phyloP scores from a whole-genome alignment of 2,113 vertebrate genomes.

The Nettapus auritus region DNA sequence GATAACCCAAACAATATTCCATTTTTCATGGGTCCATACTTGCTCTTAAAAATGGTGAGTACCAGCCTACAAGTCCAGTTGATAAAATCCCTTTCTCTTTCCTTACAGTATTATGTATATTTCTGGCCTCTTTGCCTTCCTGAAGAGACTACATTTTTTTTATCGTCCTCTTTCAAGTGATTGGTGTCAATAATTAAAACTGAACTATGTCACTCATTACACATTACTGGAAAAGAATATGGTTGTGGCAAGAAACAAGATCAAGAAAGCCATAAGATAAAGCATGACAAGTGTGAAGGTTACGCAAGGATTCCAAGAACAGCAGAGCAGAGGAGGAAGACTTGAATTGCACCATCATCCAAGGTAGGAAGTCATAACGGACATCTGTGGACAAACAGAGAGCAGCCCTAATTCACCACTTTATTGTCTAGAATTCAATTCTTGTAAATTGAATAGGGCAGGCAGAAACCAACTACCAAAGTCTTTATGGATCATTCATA shows the following conservation, averaged over 20 bases:
- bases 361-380: not conserved
- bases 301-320: not conserved
- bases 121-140: not conserved
- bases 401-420: not conserved
- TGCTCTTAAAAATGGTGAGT: not conserved
- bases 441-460: not conserved
- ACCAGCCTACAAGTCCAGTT: not conserved
- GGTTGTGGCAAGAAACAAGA: not conserved
- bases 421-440: not conserved
- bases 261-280: not conserved
- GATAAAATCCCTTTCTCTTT: not conserved
- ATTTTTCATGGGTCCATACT: not conserved
- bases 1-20: not conserved
- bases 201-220: not conserved
- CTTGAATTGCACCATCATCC: not conserved
- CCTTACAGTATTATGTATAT: not conserved
- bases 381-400: not conserved
- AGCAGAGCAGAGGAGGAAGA: not conserved
- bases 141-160: not conserved
- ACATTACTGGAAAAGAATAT: not conserved
- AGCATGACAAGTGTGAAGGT: not conserved
- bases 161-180: not conserved
- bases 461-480: not conserved
- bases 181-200: not conserved
- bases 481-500: not conserved